A percentile compares a stretch with the other conserved stretches of the same genome.
phyloP scores from a whole-genome alignment of 1,140 invertebrate species.

The Chlorops oryzae region DNA sequence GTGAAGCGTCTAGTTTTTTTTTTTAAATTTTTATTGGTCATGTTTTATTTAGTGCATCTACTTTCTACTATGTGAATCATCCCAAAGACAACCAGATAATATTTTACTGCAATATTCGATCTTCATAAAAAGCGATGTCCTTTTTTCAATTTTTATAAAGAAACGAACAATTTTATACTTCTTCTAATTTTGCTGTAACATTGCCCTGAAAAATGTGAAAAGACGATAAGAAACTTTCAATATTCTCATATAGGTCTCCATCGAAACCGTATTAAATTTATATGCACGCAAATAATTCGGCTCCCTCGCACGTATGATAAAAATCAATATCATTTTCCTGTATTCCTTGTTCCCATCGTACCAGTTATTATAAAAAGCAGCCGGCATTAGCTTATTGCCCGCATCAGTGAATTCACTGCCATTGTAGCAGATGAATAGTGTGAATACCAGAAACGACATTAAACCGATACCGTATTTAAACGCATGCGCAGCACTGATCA shows the following conservation, averaged over 20 bases:
- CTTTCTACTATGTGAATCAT: no score
- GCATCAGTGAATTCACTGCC: slow-evolving; percentile 11
- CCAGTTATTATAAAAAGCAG: slow-evolving; percentile 39
- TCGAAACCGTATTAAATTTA: slow-evolving; percentile 31
- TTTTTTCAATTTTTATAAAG: no score
- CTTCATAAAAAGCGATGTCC: no score
- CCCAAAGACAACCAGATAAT: no score
- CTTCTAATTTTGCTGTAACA: no score
- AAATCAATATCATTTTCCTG: slow-evolving; percentile 30
- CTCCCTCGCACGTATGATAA: slow-evolving; percentile 26
- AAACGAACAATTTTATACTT: no score
- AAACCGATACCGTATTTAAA: slow-evolving; percentile 27
- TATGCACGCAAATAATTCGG: slow-evolving; percentile 23
- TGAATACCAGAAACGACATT: slow-evolving; percentile 14
- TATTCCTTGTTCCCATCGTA: slow-evolving; percentile 31
- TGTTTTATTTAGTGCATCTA: no score
- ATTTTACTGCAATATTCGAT: no score
- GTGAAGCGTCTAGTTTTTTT: no score
- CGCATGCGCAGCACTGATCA: slow-evolving; percentile 22
- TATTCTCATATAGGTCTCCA: slow-evolving; percentile 19
- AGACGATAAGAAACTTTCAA: slow-evolving; percentile 11
- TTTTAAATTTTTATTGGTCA: no score
- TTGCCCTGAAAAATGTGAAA: slow-evolving; percentile 12
- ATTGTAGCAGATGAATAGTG: slow-evolving; percentile 16
- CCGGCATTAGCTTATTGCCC: slow-evolving; percentile 24